Conservation (phyloP, 2,888 invertebrate species). For the Eugnorisma glareosa region DNA sequence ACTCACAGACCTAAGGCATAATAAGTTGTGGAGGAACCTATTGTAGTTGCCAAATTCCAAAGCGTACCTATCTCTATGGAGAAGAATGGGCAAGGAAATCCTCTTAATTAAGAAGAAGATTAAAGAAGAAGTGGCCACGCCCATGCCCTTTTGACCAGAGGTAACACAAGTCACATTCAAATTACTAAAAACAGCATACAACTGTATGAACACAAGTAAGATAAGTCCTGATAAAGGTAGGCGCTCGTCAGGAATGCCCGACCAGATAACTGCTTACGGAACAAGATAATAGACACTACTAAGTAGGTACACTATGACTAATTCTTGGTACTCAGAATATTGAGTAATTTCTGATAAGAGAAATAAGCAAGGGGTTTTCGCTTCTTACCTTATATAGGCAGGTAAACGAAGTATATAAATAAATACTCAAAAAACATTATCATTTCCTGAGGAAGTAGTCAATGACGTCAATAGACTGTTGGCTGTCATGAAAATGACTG, state of each 20-base stretch:
- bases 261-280: constrained; percentile 47
- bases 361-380: background rate
- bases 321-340: constrained; percentile 23
- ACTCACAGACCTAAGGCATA: too few relatives aligned
- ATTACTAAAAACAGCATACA: constrained; percentile 8
- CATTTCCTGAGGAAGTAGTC: constrained; percentile 46
- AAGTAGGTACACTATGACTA: constrained; percentile 45
- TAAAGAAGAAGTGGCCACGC: background rate
- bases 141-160: background rate
- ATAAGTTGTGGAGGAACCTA: too few relatives aligned
- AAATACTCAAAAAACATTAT: constrained; percentile 36
- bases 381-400: constrained; percentile 52
- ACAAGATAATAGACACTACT: constrained; percentile 46
- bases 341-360: constrained; percentile 52
- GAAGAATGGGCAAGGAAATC: too few relatives aligned
- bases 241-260: constrained; percentile 30
- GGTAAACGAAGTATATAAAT: constrained; percentile 5
- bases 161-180: background rate
- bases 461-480: constrained; percentile 23
- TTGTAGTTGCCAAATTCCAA: too few relatives aligned
- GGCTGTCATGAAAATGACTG: constrained; percentile 16
- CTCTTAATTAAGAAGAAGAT: background rate
- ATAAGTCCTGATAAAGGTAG: constrained; percentile 14
- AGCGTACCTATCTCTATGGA: too few relatives aligned
- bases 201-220: constrained; percentile 15